These are phyloP conservation scores for Strongylocentrotus purpuratus DNA, from an alignment of 35 echinoderm and acorn worm genomes.

Conservation along the genomic window DNA sequence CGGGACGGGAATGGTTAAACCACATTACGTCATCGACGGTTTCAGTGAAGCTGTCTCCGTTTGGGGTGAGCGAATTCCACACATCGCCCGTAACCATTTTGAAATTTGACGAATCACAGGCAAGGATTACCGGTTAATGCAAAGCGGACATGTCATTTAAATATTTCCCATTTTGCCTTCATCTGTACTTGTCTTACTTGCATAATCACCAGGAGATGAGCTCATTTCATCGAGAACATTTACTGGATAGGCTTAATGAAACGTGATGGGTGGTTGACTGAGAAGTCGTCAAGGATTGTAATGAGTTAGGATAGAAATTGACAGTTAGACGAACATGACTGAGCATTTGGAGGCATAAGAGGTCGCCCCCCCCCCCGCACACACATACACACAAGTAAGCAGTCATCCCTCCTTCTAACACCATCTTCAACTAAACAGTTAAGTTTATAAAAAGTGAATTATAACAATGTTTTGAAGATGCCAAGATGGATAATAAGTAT, in stretches of 20 bases:
- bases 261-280: background rate
- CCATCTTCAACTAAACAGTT: too few relatives aligned
- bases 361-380: background rate
- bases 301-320: background rate
- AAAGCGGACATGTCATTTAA: background rate
- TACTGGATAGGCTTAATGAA: background rate
- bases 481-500: too few relatives aligned
- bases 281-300: background rate
- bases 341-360: background rate
- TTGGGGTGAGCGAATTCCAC: background rate
- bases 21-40: background rate
- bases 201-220: background rate
- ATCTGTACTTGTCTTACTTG: background rate
- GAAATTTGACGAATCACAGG: constrained; percentile 2
- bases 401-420: too few relatives aligned
- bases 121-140: background rate
- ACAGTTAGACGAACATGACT: background rate
- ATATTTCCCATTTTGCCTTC: background rate
- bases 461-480: too few relatives aligned
- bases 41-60: background rate
- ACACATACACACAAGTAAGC: background rate
- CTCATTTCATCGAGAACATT: background rate
- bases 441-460: too few relatives aligned
- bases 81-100: background rate
- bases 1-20: background rate